These are phyloP conservation scores for Saccostrea echinata DNA, from an alignment of 1,140 invertebrate species.

Conservation along the genomic window DNA sequence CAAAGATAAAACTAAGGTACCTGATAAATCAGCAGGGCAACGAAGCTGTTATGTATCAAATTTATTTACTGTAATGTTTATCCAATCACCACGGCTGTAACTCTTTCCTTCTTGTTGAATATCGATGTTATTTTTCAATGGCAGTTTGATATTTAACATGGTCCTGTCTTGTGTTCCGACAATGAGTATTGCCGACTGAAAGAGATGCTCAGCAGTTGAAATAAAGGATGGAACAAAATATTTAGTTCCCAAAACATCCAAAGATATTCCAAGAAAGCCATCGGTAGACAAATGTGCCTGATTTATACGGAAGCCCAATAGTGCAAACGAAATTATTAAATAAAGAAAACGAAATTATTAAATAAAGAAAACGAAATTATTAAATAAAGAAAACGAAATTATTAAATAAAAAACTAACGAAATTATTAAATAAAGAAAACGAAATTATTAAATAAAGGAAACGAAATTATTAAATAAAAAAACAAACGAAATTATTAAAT, in stretches of 20 bases:
- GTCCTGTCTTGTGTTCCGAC: slow-evolving; percentile 58
- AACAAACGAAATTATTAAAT: too few relatives aligned
- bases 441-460: too few relatives aligned
- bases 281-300: slow-evolving; percentile 63
- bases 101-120: slow-evolving; percentile 51
- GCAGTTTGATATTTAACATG: slow-evolving; percentile 47
- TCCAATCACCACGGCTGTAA: slow-evolving; percentile 57
- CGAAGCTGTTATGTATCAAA: slow-evolving; percentile 61
- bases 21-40: slow-evolving; percentile 65
- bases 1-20: slow-evolving; percentile 60
- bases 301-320: too few relatives aligned
- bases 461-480: too few relatives aligned
- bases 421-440: too few relatives aligned
- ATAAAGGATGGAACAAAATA: slow-evolving; percentile 69
- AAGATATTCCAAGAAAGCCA: slow-evolving; percentile 70
- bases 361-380: too few relatives aligned
- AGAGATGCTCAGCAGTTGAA: background rate
- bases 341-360: too few relatives aligned
- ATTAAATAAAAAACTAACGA: too few relatives aligned
- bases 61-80: slow-evolving; percentile 55
- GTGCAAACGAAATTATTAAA: too few relatives aligned
- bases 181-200: slow-evolving; percentile 53
- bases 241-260: slow-evolving; percentile 65
- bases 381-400: too few relatives aligned
- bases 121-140: background rate